These are phyloP conservation scores for Drosophila gaucha DNA, from an alignment of 2,888 invertebrate species.

Conservation along the genomic window DNA sequence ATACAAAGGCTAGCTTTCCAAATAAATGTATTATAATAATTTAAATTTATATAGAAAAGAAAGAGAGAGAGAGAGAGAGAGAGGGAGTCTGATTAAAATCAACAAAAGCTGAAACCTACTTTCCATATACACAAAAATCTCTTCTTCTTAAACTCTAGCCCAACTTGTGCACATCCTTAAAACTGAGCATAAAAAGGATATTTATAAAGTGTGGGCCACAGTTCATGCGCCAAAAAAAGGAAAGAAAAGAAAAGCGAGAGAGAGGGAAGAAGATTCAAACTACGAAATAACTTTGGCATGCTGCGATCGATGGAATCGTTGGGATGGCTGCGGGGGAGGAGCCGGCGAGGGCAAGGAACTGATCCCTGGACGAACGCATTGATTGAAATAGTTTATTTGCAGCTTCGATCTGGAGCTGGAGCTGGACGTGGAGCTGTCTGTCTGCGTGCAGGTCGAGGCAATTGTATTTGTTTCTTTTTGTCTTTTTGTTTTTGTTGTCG, in stretches of 20 bases:
- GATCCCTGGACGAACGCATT: slow-evolving; percentile 62
- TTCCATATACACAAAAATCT: not conserved
- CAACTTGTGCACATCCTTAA: not conserved
- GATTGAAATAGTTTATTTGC: slow-evolving; percentile 80
- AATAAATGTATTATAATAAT: too few species aligned
- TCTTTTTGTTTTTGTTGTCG: slow-evolving; percentile 21
- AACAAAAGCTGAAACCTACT: not conserved
- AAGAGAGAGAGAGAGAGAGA: not conserved
- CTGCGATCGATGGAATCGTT: slow-evolving; percentile 25
- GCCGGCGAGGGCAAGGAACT: slow-evolving; percentile 27
- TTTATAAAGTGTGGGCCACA: slow-evolving; percentile 20
- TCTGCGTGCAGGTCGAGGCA: slow-evolving; percentile 24
- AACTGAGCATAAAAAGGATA: not conserved
- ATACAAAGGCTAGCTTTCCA: too few species aligned
- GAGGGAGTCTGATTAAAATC: not conserved
- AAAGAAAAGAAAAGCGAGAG: slow-evolving; percentile 18
- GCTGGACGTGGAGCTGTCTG: slow-evolving; percentile 39
- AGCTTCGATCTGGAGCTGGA: slow-evolving; percentile 51
- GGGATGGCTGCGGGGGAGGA: not conserved
- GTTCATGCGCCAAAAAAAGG: not conserved
- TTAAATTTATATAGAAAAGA: too few species aligned
- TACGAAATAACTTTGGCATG: slow-evolving; percentile 32
- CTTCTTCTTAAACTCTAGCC: not conserved
- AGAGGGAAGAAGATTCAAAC: slow-evolving; percentile 7
- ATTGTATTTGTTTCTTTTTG: slow-evolving; percentile 39